A percentile compares a stretch with the other conserved stretches of the same genome.
These are phyloP conservation scores for Cnemophilus loriae DNA, from an alignment of 2,113 vertebrate species.

Conservation along the genomic window DNA sequence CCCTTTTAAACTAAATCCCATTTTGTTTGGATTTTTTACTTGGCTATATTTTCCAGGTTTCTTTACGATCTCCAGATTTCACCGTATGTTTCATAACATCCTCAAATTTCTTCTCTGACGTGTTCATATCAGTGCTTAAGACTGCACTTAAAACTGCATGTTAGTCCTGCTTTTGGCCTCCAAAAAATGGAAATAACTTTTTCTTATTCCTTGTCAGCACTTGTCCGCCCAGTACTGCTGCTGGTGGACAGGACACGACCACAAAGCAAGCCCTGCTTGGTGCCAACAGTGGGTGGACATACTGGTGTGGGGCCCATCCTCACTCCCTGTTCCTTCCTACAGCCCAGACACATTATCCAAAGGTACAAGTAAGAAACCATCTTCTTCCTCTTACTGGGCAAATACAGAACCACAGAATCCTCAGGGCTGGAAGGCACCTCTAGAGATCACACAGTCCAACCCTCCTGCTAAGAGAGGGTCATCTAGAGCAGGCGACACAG, in stretches of 20 bases:
- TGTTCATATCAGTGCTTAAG: neutral
- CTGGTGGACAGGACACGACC: fast-evolving
- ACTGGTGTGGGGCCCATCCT: neutral
- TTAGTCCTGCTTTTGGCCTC: neutral
- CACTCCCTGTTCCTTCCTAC: neutral
- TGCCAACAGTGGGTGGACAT: fast-evolving
- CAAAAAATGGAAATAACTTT: neutral
- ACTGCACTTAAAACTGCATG: neutral
- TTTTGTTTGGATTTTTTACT: neutral
- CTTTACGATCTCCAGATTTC: neutral
- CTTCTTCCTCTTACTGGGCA: neutral
- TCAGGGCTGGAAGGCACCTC: neutral
- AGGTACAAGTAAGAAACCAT: neutral
- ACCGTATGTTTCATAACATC: neutral
- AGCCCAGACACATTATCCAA: neutral
- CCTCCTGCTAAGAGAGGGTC: neutral
- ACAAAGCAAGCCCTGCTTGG: neutral
- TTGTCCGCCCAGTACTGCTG: neutral
- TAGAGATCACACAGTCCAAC: neutral
- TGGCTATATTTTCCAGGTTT: neutral
- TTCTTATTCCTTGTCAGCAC: neutral
- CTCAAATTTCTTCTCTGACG: neutral
- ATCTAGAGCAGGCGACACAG: neutral
- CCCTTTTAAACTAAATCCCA: neutral
- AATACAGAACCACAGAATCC: neutral